Conservation (phyloP, 2,113 vertebrate species). For the Neomonachus schauinslandi region DNA sequence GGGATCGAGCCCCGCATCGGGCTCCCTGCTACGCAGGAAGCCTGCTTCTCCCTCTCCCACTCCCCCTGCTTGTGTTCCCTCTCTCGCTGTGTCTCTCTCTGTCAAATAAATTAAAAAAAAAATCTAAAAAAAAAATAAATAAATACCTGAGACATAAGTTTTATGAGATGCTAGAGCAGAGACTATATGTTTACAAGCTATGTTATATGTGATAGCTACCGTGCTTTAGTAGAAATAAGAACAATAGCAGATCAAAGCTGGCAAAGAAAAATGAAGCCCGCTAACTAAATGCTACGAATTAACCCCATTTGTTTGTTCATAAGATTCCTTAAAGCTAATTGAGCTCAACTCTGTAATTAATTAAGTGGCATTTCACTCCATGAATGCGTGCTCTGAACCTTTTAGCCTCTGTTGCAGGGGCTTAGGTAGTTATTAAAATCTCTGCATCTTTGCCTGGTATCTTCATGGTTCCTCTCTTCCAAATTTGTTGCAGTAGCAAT, state of each 20-base stretch:
- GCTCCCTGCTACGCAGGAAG: too few species aligned
- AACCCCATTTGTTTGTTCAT: slow-evolving; percentile 12
- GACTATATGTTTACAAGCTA: background rate
- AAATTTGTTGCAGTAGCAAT: slow-evolving; percentile 84
- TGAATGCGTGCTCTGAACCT: background rate
- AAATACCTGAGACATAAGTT: background rate
- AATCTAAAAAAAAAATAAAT: background rate
- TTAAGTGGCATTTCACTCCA: slow-evolving; percentile 54
- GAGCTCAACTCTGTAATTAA: slow-evolving; percentile 54
- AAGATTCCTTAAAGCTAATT: slow-evolving; percentile 23
- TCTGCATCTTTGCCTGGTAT: slow-evolving; percentile 53
- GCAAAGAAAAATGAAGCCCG: slow-evolving; percentile 14
- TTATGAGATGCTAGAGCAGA: background rate
- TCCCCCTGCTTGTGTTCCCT: too few species aligned
- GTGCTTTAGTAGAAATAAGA: slow-evolving; percentile 5
- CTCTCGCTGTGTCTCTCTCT: too few species aligned
- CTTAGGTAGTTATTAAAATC: slow-evolving; percentile 35
- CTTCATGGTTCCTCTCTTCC: slow-evolving; percentile 75
- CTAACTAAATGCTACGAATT: slow-evolving; percentile 16
- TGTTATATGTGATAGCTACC: background rate
- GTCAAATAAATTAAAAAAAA: too few species aligned
- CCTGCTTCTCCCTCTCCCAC: too few species aligned
- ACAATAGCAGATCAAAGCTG: background rate
- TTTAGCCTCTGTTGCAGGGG: slow-evolving; percentile 17
- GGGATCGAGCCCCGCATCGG: too few species aligned